phyloP scores from a whole-genome alignment of 2,113 vertebrate species.

The Myotis davidii region DNA sequence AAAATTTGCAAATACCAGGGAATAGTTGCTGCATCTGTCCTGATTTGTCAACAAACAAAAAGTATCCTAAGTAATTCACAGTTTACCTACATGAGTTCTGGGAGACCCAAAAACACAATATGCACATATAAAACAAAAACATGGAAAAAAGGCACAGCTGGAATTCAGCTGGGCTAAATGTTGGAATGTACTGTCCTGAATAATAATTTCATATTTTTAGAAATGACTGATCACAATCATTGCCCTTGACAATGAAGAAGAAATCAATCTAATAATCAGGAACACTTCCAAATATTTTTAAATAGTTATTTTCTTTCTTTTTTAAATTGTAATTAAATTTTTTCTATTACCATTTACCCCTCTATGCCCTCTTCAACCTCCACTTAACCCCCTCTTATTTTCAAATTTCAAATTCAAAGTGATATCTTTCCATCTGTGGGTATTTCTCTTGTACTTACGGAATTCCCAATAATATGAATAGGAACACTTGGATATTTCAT shows the following conservation, averaged over 20 bases:
- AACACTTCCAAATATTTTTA: neutral
- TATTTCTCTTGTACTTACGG: neutral
- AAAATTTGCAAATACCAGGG: neutral
- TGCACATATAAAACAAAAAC: neutral
- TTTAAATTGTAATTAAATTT: too few relatives aligned
- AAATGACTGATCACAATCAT: neutral
- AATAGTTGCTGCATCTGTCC: neutral
- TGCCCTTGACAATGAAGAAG: neutral
- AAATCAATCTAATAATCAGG: neutral
- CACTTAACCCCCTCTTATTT: neutral
- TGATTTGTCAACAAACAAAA: neutral
- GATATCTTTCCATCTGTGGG: neutral
- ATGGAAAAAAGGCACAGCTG: neutral
- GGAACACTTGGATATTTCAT: neutral
- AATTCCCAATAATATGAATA: neutral
- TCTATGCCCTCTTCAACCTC: too few relatives aligned
- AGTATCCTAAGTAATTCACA: neutral
- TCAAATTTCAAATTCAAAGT: neutral
- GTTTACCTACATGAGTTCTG: neutral
- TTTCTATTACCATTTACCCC: too few relatives aligned
- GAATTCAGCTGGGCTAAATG: neutral
- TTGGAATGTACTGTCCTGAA: neutral
- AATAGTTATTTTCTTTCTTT: too few relatives aligned
- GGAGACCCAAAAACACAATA: neutral
- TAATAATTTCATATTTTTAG: neutral